Conservation (phyloP, 2,113 vertebrate species). For the Acrocephalus kingi region DNA sequence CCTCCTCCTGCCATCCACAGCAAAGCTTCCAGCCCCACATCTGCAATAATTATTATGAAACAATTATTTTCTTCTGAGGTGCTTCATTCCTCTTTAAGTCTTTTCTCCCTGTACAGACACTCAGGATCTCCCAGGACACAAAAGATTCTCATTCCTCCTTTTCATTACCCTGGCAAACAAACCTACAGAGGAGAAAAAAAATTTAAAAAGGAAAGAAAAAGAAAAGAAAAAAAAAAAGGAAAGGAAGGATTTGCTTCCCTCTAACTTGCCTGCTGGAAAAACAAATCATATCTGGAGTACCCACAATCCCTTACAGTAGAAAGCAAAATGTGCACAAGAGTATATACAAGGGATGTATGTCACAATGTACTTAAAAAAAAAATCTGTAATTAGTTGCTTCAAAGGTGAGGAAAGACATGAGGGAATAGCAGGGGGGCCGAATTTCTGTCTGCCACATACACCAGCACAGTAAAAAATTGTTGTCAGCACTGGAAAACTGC, state of each 20-base stretch:
- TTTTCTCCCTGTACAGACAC: accelerated
- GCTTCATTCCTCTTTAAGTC: background rate
- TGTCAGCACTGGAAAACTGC: background rate
- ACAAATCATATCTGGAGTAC: background rate
- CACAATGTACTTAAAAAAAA: background rate
- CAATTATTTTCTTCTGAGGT: background rate
- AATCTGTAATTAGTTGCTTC: background rate
- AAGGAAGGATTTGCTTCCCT: background rate
- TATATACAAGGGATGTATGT: background rate
- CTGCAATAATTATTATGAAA: background rate
- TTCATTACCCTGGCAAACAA: background rate
- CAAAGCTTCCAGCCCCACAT: background rate
- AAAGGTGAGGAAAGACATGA: background rate
- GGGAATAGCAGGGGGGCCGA: background rate
- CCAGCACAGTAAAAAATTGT: background rate
- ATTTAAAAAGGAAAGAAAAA: no score
- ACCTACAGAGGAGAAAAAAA: accelerated
- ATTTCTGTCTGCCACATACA: background rate
- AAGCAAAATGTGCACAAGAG: background rate
- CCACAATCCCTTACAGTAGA: background rate
- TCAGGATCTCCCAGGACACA: background rate
- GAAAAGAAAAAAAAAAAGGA: background rate
- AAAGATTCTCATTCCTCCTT: background rate
- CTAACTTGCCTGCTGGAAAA: background rate
- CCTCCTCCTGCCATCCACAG: background rate